Base-by-base conservation (phyloP, 2,888 invertebrate species). In the Rhagophthalmus giganteus region DNA sequence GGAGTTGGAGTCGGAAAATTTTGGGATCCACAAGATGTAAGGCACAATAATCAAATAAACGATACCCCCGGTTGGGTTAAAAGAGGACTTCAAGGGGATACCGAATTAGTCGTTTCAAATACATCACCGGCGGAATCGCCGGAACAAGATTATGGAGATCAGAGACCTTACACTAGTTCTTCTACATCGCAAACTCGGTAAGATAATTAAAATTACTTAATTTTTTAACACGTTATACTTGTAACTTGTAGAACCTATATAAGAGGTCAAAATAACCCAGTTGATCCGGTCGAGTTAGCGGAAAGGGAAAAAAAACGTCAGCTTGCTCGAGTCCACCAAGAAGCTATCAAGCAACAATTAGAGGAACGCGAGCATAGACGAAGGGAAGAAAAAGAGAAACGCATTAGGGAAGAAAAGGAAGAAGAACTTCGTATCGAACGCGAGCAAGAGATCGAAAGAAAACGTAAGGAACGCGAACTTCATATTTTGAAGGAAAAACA, bases 261-360 rank as follows among this genome's bases (percentile, higher is more conserved):
- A 32, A 80, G 93, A 58, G 94, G 94, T 5, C 94, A 94, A 76
- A 93, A 93, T 74, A 85, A 86, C 9, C 89, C 87, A 0, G 71
- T 93, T 45, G 93, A 94, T 69, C 86, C 89, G 1, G 82, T 84
- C 58, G 84, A 89, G 41, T 77, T 88, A 61, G 87, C 87, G 5
- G 91, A 94, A 72, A 79, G 91, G 58, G 91, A 93, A 75, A 81
- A 83, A 50, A 88, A 86, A 72, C 81, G 92, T 14, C 85, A 90
- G 55, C 87, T 88, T 73, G 93, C 93, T 0, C 73, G 91, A 54
- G 92, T 91, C 70, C 84, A 93, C 60, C 95, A 95, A 74, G 85
- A 87, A 53, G 91, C 89, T 8, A 90, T 94, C 62, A 81, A 88
- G 61, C 84, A 85, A 68, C 93, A 94, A 72, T 78, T 94, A 40